A percentile compares a stretch with the other conserved stretches of the same genome.
phyloP scores from a whole-genome alignment of 2,888 invertebrate species.

The Deilephila porcellus region DNA sequence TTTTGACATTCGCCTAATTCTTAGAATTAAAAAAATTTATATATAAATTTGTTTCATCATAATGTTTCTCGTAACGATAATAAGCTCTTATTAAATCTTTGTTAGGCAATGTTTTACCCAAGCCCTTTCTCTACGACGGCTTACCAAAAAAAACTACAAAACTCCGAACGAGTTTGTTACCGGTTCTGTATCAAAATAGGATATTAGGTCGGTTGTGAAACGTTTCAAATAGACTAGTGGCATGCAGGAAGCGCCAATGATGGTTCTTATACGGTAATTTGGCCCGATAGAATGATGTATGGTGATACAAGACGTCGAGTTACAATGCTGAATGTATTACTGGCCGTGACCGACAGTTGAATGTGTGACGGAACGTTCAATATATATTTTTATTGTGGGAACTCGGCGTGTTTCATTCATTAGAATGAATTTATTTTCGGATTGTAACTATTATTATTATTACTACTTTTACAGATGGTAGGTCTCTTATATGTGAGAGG shows the following conservation, averaged over 20 bases:
- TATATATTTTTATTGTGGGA: not conserved
- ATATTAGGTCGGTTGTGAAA: conserved; percentile 21
- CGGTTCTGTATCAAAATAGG: conserved; percentile 18
- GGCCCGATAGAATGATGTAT: conserved; percentile 35
- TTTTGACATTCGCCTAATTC: too few species aligned
- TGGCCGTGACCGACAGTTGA: conserved; percentile 5
- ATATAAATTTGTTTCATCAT: too few species aligned
- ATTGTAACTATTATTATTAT: too few species aligned
- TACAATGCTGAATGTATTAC: not conserved
- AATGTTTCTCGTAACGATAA: too few species aligned
- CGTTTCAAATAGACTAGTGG: not conserved
- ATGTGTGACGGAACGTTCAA: not conserved
- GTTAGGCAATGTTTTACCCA: not conserved
- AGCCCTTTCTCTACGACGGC: not conserved
- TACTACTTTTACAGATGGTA: too few species aligned
- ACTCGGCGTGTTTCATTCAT: not conserved
- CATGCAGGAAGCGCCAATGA: conserved; percentile 57
- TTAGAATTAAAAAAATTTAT: too few species aligned
- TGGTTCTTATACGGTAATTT: conserved; percentile 31
- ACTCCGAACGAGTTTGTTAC: conserved; percentile 11
- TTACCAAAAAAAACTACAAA: conserved; percentile 6
- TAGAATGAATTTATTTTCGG: not conserved
- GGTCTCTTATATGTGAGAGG: too few species aligned
- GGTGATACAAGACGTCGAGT: not conserved
- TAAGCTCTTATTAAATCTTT: not conserved